Evolutionary conservation across 2,797 vertebrate species (phyloP).

Genomic region (Notolabrus celidotus): DNA sequence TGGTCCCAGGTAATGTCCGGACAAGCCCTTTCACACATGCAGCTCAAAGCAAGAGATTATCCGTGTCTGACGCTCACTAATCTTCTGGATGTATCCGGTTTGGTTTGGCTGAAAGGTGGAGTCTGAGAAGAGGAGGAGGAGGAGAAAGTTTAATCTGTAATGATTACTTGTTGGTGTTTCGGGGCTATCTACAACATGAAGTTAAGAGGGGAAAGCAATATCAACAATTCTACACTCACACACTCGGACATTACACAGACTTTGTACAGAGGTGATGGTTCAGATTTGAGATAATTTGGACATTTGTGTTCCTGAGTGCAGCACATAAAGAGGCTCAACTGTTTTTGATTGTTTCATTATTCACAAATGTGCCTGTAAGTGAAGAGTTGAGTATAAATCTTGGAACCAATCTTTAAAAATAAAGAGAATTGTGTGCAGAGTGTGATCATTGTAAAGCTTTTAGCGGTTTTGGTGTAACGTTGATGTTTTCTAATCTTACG

Average conservation of each 20-base stretch:
- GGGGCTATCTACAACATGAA: too few relatives aligned
- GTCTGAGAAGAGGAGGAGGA: background rate
- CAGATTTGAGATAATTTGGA: background rate
- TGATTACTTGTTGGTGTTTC: background rate
- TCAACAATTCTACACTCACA: too few relatives aligned
- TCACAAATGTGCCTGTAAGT: constrained; percentile 67
- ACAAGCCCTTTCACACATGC: background rate
- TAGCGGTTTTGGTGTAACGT: constrained; percentile 17
- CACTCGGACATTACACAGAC: background rate
- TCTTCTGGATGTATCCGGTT: background rate
- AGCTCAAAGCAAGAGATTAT: background rate
- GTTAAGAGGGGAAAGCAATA: too few relatives aligned
- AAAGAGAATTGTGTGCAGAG: constrained; percentile 3
- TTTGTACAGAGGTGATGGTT: background rate
- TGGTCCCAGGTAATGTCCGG: background rate
- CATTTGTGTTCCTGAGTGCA: too few relatives aligned
- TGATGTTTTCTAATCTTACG: constrained; percentile 27
- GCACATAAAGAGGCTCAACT: background rate
- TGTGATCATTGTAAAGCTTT: constrained; percentile 2
- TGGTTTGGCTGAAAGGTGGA: background rate
- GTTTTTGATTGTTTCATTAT: constrained; percentile 23
- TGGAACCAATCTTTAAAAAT: constrained; percentile 16
- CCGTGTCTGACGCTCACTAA: background rate
- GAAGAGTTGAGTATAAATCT: constrained; percentile 4
- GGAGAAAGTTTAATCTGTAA: background rate